Conservation (phyloP, 2,888 invertebrate genomes). For the Tetheella fluctuosa region DNA sequence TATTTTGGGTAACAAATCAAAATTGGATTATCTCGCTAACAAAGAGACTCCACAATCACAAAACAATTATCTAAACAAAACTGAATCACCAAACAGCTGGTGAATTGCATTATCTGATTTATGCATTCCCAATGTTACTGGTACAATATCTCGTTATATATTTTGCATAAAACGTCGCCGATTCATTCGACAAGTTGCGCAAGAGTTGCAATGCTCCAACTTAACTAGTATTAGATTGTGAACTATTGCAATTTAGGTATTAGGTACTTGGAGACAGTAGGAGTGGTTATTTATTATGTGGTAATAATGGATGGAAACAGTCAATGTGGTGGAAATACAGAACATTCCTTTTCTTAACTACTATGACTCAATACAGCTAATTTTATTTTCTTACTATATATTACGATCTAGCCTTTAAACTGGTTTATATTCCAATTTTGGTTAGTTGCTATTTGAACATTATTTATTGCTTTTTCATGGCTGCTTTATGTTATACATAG, state of each 20-base stretch:
- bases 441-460: no score
- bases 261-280: background rate
- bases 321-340: no score
- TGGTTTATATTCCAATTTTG: no score
- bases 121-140: slow-evolving; percentile 21
- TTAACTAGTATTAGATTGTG: background rate
- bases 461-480: no score
- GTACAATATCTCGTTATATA: slow-evolving; percentile 31
- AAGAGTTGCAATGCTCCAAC: slow-evolving; percentile 26
- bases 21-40: no score
- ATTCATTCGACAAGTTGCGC: slow-evolving; percentile 32
- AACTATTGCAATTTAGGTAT: background rate
- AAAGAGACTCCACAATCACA: background rate
- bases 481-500: no score
- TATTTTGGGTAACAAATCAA: background rate
- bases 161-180: slow-evolving; percentile 32
- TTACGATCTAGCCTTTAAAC: no score
- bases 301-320: background rate
- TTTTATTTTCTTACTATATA: no score
- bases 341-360: no score
- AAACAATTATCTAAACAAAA: slow-evolving; percentile 2
- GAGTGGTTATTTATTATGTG: background rate
- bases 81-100: slow-evolving; percentile 28
- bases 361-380: no score
- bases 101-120: slow-evolving; percentile 24